Percentiles rank a stretch among this genome's conserved stretches.
phyloP scores from a whole-genome alignment of 2,113 vertebrate genomes.

The Chloropsis cyanopogon region DNA sequence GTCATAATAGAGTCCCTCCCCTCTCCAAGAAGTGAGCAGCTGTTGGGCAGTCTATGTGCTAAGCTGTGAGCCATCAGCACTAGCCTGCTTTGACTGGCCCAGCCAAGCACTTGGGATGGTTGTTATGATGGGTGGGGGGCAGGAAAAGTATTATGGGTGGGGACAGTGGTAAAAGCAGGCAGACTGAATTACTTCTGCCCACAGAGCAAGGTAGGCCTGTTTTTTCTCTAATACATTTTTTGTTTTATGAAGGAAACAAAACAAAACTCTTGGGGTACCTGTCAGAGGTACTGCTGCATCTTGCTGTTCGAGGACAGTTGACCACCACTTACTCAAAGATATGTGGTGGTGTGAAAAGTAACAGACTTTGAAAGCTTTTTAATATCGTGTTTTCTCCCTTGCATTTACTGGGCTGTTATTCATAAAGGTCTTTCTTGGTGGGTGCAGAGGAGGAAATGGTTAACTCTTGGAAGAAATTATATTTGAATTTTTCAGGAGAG shows the following conservation, averaged over 20 bases:
- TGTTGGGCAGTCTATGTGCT: not conserved
- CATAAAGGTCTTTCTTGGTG: not conserved
- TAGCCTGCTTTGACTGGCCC: not conserved
- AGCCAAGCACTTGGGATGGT: not conserved
- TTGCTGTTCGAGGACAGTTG: not conserved
- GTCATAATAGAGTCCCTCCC: not conserved
- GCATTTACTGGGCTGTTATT: not conserved
- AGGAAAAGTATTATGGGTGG: not conserved
- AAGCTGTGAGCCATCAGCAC: not conserved
- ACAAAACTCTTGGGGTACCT: not conserved
- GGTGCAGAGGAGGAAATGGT: not conserved
- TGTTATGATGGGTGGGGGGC: not conserved
- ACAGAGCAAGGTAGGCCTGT: not conserved
- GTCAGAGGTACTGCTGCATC: not conserved
- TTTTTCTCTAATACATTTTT: not conserved
- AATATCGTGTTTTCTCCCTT: not conserved
- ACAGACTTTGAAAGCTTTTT: not conserved
- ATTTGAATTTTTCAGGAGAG: not conserved
- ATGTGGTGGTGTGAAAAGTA: not conserved
- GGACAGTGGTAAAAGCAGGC: not conserved
- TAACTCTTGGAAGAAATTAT: not conserved
- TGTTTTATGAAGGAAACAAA: not conserved
- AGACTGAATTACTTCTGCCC: not conserved
- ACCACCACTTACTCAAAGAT: not conserved
- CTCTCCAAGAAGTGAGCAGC: not conserved